A percentile compares a stretch with the other conserved stretches of the same genome.
Conservation (phyloP, 2,797 vertebrate genomes). For the Vultur gryphus region DNA sequence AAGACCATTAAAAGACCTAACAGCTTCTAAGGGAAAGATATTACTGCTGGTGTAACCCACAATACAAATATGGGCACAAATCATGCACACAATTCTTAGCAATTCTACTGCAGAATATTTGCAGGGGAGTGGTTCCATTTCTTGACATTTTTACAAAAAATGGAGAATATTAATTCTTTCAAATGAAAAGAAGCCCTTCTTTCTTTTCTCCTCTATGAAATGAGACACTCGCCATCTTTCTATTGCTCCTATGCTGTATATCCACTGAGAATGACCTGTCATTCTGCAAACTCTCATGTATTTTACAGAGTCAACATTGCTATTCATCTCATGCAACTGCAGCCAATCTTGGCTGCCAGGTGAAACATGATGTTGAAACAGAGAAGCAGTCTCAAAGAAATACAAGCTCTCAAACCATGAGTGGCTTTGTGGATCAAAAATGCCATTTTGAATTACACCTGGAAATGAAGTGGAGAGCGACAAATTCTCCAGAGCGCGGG, state of each 20-base stretch:
- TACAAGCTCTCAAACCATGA: neutral
- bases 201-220: neutral
- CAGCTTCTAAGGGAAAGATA: neutral
- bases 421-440: slow-evolving; percentile 24
- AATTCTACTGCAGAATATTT: neutral
- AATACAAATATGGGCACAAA: neutral
- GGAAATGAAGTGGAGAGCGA: neutral
- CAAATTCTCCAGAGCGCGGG: neutral
- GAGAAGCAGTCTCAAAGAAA: slow-evolving; percentile 3
- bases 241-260: neutral
- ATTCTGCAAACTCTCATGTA: neutral
- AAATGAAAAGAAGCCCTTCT: neutral
- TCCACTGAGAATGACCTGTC: neutral
- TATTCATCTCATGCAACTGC: slow-evolving; percentile 38
- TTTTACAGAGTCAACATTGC: slow-evolving; percentile 23
- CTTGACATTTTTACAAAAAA: neutral
- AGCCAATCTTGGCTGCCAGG: slow-evolving; percentile 42
- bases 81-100: neutral
- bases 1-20: neutral
- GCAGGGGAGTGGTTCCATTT: neutral
- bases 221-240: neutral
- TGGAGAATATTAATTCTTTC: neutral
- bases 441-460: slow-evolving; percentile 49
- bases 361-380: slow-evolving; percentile 44
- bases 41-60: neutral